These are phyloP conservation scores for Hemibagrus wyckioides DNA, from an alignment of 2,113 vertebrate species.

Conservation along the genomic window DNA sequence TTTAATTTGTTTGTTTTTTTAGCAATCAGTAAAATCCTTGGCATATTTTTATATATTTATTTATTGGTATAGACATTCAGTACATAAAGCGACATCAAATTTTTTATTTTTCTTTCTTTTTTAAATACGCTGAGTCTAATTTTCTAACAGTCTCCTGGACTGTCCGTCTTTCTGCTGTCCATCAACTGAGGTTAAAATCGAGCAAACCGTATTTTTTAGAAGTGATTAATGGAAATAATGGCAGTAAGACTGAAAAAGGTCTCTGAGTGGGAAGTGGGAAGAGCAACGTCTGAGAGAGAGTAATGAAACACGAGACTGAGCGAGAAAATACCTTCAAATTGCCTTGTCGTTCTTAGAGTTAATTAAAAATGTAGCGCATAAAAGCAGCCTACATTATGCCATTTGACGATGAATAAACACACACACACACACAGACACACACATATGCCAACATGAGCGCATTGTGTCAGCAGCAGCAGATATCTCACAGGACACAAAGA, in stretches of 20 bases:
- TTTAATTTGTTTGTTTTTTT: neutral
- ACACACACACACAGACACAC: neutral
- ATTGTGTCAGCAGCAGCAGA: neutral
- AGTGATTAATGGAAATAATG: neutral
- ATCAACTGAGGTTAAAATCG: neutral
- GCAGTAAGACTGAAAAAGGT: neutral
- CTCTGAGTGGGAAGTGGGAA: neutral
- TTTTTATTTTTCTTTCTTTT: neutral
- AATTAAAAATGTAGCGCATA: neutral
- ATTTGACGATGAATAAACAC: neutral
- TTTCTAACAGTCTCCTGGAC: neutral
- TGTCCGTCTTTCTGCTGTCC: neutral
- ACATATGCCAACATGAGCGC: neutral
- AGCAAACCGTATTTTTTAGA: neutral
- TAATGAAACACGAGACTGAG: neutral
- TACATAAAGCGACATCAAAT: neutral
- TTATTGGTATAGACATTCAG: neutral
- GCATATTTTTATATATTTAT: too few relatives aligned
- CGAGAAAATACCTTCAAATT: neutral
- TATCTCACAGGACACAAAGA: conserved; percentile 47
- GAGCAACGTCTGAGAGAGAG: neutral
- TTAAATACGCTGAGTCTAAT: neutral
- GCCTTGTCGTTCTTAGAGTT: neutral
- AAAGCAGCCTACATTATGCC: neutral
- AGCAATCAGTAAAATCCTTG: neutral